Percentiles rank a stretch among this genome's conserved stretches.
These are phyloP conservation scores for Gari tellinella DNA, from an alignment of 2,888 invertebrate genomes.

Conservation along the genomic window DNA sequence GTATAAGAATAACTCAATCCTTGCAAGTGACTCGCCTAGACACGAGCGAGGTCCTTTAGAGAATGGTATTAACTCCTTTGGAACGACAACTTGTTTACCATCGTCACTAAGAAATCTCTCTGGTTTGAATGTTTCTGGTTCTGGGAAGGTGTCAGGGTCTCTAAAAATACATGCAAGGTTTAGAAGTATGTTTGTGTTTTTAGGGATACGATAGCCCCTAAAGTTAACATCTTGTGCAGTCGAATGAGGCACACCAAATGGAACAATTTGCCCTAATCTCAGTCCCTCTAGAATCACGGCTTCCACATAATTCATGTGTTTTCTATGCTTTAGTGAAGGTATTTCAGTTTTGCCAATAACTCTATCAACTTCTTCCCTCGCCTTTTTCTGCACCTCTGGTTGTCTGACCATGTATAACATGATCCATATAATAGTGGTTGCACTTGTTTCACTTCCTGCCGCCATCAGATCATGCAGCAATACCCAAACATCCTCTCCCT, in stretches of 20 bases:
- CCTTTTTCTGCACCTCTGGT: slow-evolving; percentile 86
- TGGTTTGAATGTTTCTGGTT: slow-evolving; percentile 71
- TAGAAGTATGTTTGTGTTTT: slow-evolving; percentile 61
- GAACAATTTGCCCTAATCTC: slow-evolving; percentile 69
- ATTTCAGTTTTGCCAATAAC: slow-evolving; percentile 79
- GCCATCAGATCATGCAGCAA: too few species aligned
- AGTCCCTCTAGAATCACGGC: slow-evolving; percentile 75
- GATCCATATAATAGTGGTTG: slow-evolving; percentile 93
- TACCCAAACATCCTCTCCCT: slow-evolving; percentile 53
- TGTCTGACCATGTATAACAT: slow-evolving; percentile 92
- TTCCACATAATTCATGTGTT: slow-evolving; percentile 66
- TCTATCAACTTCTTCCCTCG: slow-evolving; percentile 62
- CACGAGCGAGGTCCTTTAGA: too few species aligned
- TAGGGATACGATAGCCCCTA: slow-evolving; percentile 76
- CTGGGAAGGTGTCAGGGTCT: slow-evolving; percentile 64
- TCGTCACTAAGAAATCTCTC: slow-evolving; percentile 68
- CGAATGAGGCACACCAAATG: slow-evolving; percentile 63
- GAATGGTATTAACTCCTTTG: too few species aligned
- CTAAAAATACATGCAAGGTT: slow-evolving; percentile 69
- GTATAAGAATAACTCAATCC: too few species aligned
- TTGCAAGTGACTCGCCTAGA: too few species aligned
- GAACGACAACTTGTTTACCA: too few species aligned
- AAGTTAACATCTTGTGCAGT: slow-evolving; percentile 68
- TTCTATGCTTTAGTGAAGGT: slow-evolving; percentile 60
- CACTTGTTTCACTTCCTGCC: slow-evolving; percentile 88